These are phyloP conservation scores for Isichthys henryi DNA, from an alignment of 2,113 vertebrate genomes.

Conservation along the genomic window DNA sequence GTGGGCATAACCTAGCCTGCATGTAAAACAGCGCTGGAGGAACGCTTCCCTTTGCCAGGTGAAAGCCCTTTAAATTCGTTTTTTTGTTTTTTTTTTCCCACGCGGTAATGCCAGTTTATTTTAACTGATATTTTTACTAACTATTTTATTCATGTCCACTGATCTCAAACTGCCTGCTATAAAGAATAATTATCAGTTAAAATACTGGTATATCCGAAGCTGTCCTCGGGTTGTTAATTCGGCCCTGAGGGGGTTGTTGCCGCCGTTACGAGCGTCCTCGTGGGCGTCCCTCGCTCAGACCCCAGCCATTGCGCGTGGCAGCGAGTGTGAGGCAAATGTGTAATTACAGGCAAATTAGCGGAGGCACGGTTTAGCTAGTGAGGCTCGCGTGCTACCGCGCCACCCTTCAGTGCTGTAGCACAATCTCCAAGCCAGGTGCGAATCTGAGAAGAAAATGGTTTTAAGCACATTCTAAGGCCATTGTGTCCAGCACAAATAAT, in stretches of 20 bases:
- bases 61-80: neutral
- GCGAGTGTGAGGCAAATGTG: neutral
- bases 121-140: conserved; percentile 2
- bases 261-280: neutral
- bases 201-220: neutral
- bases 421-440: neutral
- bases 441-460: neutral
- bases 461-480: neutral
- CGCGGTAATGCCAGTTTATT: neutral
- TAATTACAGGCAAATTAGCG: conserved; percentile 6
- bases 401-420: neutral
- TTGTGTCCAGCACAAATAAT: neutral
- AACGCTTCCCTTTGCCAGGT: neutral
- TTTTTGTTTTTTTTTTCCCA: conserved; percentile 1
- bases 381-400: neutral
- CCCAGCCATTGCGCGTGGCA: neutral
- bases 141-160: conserved; percentile 2
- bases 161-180: neutral
- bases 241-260: neutral
- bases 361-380: neutral
- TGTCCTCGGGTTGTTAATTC: neutral
- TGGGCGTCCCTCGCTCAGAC: neutral
- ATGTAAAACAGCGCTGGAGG: neutral
- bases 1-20: neutral
- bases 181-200: neutral